These are phyloP conservation scores for Scolopax mira DNA, from an alignment of 2,113 vertebrate species.

Conservation along the genomic window DNA sequence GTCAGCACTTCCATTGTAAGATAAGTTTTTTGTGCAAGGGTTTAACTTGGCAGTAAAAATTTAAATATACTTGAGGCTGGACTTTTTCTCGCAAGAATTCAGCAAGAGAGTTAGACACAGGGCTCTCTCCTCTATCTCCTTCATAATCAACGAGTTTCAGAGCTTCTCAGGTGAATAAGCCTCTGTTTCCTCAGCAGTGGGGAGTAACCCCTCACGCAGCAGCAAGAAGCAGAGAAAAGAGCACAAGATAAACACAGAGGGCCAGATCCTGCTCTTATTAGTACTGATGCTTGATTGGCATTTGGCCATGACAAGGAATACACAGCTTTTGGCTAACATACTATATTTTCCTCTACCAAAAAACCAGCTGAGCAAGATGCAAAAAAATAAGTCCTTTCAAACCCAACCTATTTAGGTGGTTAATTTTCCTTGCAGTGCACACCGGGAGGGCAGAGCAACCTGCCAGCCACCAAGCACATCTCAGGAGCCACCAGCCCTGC, in stretches of 20 bases:
- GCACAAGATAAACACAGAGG: not conserved
- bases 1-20: constrained; percentile 65
- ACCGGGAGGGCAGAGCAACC: not conserved
- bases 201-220: not conserved
- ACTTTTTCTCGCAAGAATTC: constrained; percentile 34
- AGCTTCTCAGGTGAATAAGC: not conserved
- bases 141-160: not conserved
- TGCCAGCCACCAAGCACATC: not conserved
- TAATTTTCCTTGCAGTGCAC: not conserved
- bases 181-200: not conserved
- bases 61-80: constrained; percentile 26
- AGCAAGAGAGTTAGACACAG: not conserved
- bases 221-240: not conserved
- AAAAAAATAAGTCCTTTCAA: not conserved
- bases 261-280: not conserved
- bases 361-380: not conserved
- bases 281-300: not conserved
- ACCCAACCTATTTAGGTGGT: not conserved
- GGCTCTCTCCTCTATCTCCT: not conserved
- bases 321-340: not conserved
- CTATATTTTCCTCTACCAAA: not conserved
- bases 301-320: not conserved
- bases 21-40: not conserved
- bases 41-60: constrained; percentile 57
- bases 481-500: not conserved